phyloP scores from a whole-genome alignment of 2,888 invertebrate genomes.

The Yponomeuta malinellus region DNA sequence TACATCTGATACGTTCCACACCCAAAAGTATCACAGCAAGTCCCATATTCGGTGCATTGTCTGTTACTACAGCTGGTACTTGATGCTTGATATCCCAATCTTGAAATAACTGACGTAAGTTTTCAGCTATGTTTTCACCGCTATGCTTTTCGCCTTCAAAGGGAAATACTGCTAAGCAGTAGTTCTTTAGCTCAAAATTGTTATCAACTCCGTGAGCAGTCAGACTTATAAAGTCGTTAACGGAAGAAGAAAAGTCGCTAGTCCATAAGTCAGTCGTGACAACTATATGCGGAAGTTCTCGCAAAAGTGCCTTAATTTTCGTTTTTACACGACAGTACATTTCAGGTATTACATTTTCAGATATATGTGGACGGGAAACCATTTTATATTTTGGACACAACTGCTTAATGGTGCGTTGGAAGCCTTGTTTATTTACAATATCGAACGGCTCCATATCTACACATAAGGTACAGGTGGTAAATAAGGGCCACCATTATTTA shows the following conservation, averaged over 20 bases:
- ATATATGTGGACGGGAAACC: constrained; percentile 24
- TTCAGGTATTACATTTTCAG: constrained; percentile 21
- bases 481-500: too few relatives aligned
- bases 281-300: constrained; percentile 20
- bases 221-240: constrained; percentile 23
- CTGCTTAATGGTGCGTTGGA: constrained; percentile 21
- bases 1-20: constrained; percentile 19
- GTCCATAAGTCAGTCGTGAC: constrained; percentile 26
- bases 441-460: constrained; percentile 27
- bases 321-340: constrained; percentile 24
- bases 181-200: constrained; percentile 23
- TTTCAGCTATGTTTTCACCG: constrained; percentile 24
- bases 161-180: constrained; percentile 25
- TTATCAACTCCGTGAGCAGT: constrained; percentile 18
- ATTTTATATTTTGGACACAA: constrained; percentile 25
- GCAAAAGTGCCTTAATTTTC: constrained; percentile 22
- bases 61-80: constrained; percentile 26
- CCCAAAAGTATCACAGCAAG: constrained; percentile 20
- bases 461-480: too few relatives aligned
- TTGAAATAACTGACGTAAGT: constrained; percentile 22
- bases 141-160: constrained; percentile 26
- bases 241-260: constrained; percentile 24
- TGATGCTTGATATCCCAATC: constrained; percentile 20
- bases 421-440: constrained; percentile 23
- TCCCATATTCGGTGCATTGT: constrained; percentile 27